phyloP scores from a whole-genome alignment of 37 sponge, comb jelly and placozoan species.

The Beroe ovata region DNA sequence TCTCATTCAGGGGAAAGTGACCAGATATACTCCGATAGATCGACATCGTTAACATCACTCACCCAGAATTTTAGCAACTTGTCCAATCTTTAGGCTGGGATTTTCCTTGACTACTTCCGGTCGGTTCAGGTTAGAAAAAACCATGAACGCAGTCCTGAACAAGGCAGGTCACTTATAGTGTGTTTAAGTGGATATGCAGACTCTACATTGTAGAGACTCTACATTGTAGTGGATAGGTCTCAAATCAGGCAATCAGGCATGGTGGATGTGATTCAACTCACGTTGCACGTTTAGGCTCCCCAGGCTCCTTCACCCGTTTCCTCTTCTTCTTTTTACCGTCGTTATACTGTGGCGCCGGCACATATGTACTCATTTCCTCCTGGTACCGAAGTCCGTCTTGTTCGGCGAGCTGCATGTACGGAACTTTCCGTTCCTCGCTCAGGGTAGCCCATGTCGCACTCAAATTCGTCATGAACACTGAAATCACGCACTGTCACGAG shows the following conservation, averaged over 20 bases:
- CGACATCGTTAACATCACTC: neutral
- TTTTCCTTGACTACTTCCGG: constrained; percentile 1
- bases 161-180: no score
- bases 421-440: constrained; percentile 25
- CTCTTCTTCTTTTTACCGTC: constrained; percentile 61
- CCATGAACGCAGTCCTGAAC: constrained; percentile 57
- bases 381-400: constrained; percentile 18
- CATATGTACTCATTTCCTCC: constrained; percentile 33
- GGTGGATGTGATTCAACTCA: constrained; percentile 25
- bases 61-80: constrained; percentile 40
- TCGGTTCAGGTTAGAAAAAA: constrained; percentile 48
- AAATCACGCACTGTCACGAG: neutral
- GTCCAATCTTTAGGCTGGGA: constrained; percentile 24
- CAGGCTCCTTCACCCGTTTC: constrained; percentile 64
- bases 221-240: no score
- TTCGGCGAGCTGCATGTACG: constrained; percentile 30
- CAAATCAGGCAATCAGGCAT: no score
- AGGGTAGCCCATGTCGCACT: constrained; percentile 59
- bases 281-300: constrained; percentile 61
- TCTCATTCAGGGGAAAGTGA: no score
- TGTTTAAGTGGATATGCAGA: no score
- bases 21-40: no score
- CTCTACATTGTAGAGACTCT: no score
- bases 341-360: constrained; percentile 22
- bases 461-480: constrained; percentile 65